Base-by-base conservation (phyloP, 2,888 invertebrate genomes). In the Lissonota sp. region DNA sequence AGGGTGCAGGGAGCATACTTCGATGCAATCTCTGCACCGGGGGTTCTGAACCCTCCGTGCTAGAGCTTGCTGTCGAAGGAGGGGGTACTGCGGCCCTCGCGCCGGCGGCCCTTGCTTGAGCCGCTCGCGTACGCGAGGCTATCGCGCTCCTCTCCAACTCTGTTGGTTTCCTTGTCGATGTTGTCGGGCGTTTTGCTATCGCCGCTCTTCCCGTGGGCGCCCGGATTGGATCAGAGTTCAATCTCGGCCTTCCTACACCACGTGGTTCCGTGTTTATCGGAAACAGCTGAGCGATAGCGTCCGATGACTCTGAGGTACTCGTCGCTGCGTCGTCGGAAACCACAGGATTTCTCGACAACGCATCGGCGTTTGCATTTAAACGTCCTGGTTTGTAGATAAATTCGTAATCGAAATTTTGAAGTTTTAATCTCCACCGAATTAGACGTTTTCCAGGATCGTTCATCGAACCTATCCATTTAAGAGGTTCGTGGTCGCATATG, bases 401-500 rank as follows among this genome's bases (percentile, higher is more conserved):
- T 0, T 16, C 39, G 16, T 66, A 79, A 0, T 82, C 72, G 10
- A 69, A 80, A 7, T 76, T 74, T 7, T 62, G 12, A 0, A 83
- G 14, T 8, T 49, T 14, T 7, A 67, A 39, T 75, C 70, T 77
- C 78, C 66, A 80, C 1, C 80, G 55, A 14, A 60, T 66, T 0
- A 74, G 37, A 6, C 75, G n/a, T 26, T 55, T 49, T 0, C 58
- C 62, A 4, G 80, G 80, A 2, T 69, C 58, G 5, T 64, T 73
- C 0, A 66, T 62, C 6, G 70, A 71, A 6, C 71, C 58, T 10
- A 83, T 53, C 70, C 75, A 80, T 53, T 75, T 78, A 0, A 80
- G 55, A 1, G 80, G 79, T 39, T 78, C 75, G n/a, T 84, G 80
- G 44, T 82, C 80, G 2, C 64, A 71, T 2, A 80, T 53, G 8